Percentiles rank a stretch among this genome's conserved stretches.
Evolutionary conservation across 2,888 invertebrate species (phyloP).

Genomic region (Merodon equestris): DNA sequence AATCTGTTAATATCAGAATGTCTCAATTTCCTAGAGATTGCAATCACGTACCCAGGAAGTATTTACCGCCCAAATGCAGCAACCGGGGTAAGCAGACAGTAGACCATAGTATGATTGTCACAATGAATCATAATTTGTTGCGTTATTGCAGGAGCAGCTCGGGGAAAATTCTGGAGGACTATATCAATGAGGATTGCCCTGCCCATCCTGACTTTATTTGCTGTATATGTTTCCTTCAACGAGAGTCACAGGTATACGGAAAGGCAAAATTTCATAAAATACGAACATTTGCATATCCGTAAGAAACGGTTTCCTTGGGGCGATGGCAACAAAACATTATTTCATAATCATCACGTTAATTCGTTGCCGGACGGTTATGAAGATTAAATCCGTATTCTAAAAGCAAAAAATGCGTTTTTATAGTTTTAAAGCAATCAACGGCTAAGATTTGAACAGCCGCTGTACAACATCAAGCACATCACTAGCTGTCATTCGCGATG

Average conservation of each 20-base stretch:
- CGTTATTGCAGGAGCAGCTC: neutral
- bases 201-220: conserved; percentile 10
- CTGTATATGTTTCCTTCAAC: neutral
- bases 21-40: too few relatives aligned
- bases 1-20: too few relatives aligned
- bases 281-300: conserved; percentile 67
- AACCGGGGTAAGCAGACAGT: too few relatives aligned
- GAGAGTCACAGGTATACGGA: conserved; percentile 33
- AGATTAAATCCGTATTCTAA: too few relatives aligned
- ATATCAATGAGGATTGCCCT: conserved; percentile 23
- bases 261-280: conserved; percentile 65
- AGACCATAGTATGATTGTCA: too few relatives aligned
- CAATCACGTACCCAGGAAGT: too few relatives aligned
- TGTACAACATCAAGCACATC: conserved; percentile 33
- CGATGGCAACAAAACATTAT: conserved; percentile 65
- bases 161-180: conserved; percentile 32
- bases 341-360: conserved; percentile 70
- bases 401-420: too few relatives aligned
- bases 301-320: conserved; percentile 67
- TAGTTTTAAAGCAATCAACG: too few relatives aligned
- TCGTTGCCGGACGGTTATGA: conserved; percentile 72
- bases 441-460: neutral
- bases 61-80: too few relatives aligned
- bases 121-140: neutral
- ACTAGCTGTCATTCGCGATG: conserved; percentile 12